Evolutionary conservation across 2,797 vertebrate genomes (phyloP).

Genomic region (Enteromius trimaculatus): DNA sequence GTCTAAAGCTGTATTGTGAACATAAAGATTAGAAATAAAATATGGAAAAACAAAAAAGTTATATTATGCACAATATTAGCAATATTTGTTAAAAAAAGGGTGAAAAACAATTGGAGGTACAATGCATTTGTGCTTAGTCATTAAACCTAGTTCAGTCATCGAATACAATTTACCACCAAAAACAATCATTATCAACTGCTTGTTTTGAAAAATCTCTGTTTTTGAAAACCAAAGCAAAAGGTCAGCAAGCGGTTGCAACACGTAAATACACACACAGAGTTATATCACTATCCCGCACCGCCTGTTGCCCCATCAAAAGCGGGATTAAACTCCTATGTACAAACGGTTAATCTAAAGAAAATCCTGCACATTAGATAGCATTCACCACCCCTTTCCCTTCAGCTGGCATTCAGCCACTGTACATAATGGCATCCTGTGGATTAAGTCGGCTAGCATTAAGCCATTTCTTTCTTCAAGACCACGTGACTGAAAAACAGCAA

Average conservation of each 20-base stretch:
- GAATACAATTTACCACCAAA: background rate
- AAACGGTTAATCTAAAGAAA: slow-evolving; percentile 71
- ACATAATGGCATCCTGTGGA: slow-evolving; percentile 70
- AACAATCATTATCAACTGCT: background rate
- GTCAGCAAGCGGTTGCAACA: background rate
- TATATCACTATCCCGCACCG: slow-evolving; percentile 19
- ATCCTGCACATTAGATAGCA: slow-evolving; percentile 71
- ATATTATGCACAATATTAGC: background rate
- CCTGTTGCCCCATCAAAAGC: slow-evolving; percentile 57
- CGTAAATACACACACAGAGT: background rate
- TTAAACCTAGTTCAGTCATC: background rate
- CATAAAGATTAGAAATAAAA: background rate
- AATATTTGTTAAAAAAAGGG: background rate
- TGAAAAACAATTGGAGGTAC: background rate
- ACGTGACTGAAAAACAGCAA: slow-evolving; percentile 61
- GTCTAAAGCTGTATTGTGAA: background rate
- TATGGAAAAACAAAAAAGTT: background rate
- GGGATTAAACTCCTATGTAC: slow-evolving; percentile 67
- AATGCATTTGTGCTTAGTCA: background rate
- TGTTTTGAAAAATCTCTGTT: background rate
- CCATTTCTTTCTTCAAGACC: slow-evolving; percentile 60
- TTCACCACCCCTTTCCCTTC: slow-evolving; percentile 53
- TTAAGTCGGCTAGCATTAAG: slow-evolving; percentile 72
- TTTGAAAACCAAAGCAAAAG: background rate
- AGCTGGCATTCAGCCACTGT: slow-evolving; percentile 62